Percentiles rank a stretch among this genome's conserved stretches.
Evolutionary conservation across 1,140 invertebrate species (phyloP).

Genomic region (Eciton burchellii): DNA sequence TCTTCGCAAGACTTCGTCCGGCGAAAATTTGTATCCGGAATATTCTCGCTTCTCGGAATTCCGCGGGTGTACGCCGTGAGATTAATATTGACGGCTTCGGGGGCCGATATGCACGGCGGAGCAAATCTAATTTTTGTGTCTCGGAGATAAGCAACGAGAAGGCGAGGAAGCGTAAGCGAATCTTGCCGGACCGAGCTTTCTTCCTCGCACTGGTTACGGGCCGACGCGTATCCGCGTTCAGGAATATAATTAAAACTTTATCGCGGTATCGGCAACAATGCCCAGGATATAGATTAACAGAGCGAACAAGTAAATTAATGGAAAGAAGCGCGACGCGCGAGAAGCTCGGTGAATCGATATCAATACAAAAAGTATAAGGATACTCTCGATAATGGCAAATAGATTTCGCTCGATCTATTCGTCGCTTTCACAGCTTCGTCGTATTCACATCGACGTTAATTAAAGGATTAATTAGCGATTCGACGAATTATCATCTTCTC

Average conservation of each 20-base stretch:
- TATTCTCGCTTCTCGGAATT: conserved; percentile 64
- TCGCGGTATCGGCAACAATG: conserved; percentile 63
- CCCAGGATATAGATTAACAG: conserved; percentile 67
- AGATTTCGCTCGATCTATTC: not conserved
- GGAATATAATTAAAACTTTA: conserved; percentile 75
- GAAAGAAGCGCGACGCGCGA: conserved; percentile 18
- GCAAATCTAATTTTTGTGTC: conserved; percentile 77
- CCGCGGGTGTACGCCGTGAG: conserved; percentile 66
- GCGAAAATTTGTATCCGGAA: conserved; percentile 62
- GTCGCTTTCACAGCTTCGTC: not conserved
- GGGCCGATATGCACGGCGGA: conserved; percentile 69
- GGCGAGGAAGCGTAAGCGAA: conserved; percentile 21
- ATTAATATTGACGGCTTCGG: conserved; percentile 78
- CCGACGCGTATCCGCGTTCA: conserved; percentile 52
- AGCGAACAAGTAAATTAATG: conserved; percentile 52
- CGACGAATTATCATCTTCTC: not conserved
- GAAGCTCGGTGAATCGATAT: not conserved
- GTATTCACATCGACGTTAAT: conserved; percentile 1
- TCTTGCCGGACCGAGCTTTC: conserved; percentile 61
- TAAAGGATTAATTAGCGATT: not conserved
- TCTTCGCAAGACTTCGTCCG: conserved; percentile 63
- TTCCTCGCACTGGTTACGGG: conserved; percentile 69
- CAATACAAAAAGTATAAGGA: not conserved
- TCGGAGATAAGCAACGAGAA: conserved; percentile 59
- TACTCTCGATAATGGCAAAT: not conserved